A percentile compares a stretch with the other conserved stretches of the same genome.
These are phyloP conservation scores for Chorisops tibialis DNA, from an alignment of 2,888 invertebrate genomes.

Conservation along the genomic window DNA sequence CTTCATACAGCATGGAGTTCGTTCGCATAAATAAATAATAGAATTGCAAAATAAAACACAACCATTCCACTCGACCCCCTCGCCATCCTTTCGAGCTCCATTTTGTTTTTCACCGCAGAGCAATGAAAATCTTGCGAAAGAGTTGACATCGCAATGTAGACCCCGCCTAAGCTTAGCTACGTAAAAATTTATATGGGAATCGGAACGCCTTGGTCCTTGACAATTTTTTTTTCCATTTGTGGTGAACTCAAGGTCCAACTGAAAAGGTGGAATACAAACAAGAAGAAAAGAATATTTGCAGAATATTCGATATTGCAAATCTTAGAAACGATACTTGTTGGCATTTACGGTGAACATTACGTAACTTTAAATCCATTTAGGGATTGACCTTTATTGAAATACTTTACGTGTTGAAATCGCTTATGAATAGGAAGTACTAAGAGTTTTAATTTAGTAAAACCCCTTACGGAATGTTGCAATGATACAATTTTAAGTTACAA, in stretches of 20 bases:
- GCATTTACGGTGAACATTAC: too few species aligned
- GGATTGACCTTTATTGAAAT: too few species aligned
- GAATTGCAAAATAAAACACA: conserved; percentile 19
- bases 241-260: too few species aligned
- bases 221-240: conserved; percentile 6
- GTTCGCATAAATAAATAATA: conserved; percentile 20
- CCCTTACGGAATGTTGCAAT: too few species aligned
- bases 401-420: too few species aligned
- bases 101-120: conserved; percentile 19
- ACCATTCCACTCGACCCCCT: neutral
- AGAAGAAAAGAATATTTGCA: too few species aligned
- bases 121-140: conserved; percentile 24
- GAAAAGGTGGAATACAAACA: too few species aligned
- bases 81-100: conserved; percentile 1
- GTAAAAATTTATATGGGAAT: conserved; percentile 7
- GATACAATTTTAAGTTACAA: too few species aligned
- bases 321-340: neutral
- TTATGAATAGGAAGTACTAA: too few species aligned
- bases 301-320: conserved; percentile 1
- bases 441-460: too few species aligned
- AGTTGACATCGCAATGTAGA: conserved; percentile 21
- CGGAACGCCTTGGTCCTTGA: conserved; percentile 15
- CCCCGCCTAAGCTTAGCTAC: conserved; percentile 22
- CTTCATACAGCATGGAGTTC: neutral
- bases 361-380: too few species aligned